Base-by-base conservation (phyloP, 2,113 vertebrate genomes). In the Alces alces region DNA sequence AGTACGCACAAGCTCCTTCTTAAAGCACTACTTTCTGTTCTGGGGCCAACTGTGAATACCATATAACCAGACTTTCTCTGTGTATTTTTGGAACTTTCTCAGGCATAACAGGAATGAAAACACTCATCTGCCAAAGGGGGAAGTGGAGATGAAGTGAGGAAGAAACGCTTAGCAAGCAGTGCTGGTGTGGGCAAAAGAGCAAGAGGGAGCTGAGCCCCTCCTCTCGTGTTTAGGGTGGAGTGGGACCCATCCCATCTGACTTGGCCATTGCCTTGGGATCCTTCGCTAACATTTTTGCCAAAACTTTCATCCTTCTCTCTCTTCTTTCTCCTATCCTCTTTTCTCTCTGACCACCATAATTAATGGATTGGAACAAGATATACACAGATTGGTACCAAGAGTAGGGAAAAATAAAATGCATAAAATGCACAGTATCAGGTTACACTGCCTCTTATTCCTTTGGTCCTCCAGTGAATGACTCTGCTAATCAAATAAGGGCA, bases 61-160 rank as follows among this genome's bases (percentile, higher is more conserved):
- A 55, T 87, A 28, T 55, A 96, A 93, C 91, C 86, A 78, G 86
- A 86, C 82, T 93, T 89, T 95, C 78, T 97, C 88, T 80, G 83
- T 87, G 91, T 96, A 93, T 89, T 98, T 96, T 93, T 97, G 95
- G 91, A 96, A 92, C 86, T 89, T 96, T 96, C 92, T 97, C 57
- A 91, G 86, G 78, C 93, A 85, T 96, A 98, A 86, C 88, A 58
- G 96, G 83, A 96, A 97, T 96, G 89, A 96, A 97, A 95, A 86
- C 82, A 97, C 60, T 66, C 93, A 52, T 91, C 86, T 57, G 80
- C 60, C 30, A 6, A 6, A 58, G 50, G 9, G 79, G 78, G 73
- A 97, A 96, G 80, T 39, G 70, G 88, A 97, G 96, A 96, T 83
- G 86, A 96, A 93, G 89, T 94, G 47, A 66, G 52, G 94, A 97